Base-by-base conservation (phyloP, 1,140 invertebrate species). In the Drosophila chauvacae region DNA sequence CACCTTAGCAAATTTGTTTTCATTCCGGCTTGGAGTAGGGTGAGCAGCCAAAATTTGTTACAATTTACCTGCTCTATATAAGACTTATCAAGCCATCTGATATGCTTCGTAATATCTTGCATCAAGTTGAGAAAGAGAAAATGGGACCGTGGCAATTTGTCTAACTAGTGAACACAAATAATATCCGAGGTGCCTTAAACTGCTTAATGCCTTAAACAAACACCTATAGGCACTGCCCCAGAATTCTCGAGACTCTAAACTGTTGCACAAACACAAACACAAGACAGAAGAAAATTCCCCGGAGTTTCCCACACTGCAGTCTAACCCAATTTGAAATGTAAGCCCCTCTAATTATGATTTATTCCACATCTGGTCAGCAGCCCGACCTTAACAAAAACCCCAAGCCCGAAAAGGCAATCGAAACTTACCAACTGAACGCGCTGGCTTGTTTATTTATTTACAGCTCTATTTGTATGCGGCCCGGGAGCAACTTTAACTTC, bases 391-490 rank as follows among this genome's bases (percentile, higher is more conserved):
- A 37, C 30, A 37, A 44, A 58, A 48, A 41, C 50, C 62, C 48
- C 1, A 7, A 48, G 26, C 47, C 51, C 53, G 10, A 39, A 72
- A 48, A 65, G 63, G 37, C 65, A 68, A 68, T 68, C 37, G 45
- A 68, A 68, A 68, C 62, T 68, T 66, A 68, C 65, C 63, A 44
- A 20, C 39, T 41, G 63, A 45, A 33, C 37, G 33, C 53, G 33
- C 51, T 55, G 30, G 56, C 60, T 41, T 72, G 44, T 60, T 80
- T 60, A 39, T 44, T 66, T 71, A 61, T 77, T 81, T 72, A 72
- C 61, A 80, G 74, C 50, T 80, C 58, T 66, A 84, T 84, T 81
- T 73, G 81, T 75, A 77, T 85, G 63, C 77, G 48, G 56, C 42
- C 42, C 44, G 73, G 48, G 63, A 62, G 57, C 62, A 63, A 55